Evolutionary conservation across 2,113 vertebrate genomes (phyloP).

Genomic region (Geothlypis trichas): DNA sequence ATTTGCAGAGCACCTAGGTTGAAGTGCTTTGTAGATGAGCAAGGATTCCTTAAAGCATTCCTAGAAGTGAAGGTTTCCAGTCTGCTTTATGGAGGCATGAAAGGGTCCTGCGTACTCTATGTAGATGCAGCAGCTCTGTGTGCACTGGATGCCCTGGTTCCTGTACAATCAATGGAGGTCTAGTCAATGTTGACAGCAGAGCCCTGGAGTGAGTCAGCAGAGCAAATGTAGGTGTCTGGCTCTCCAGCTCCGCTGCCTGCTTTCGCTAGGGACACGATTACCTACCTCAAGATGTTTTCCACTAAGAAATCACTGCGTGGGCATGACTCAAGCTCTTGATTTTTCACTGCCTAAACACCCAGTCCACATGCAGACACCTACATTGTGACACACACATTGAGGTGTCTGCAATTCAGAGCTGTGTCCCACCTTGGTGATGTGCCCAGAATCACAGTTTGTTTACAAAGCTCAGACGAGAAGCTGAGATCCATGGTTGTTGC

Average conservation of each 20-base stretch:
- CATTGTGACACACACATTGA: neutral
- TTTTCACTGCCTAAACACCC: constrained; percentile 57
- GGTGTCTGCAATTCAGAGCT: neutral
- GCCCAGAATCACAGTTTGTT: neutral
- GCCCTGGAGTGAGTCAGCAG: neutral
- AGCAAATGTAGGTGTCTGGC: constrained; percentile 35
- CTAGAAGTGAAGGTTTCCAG: neutral
- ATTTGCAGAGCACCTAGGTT: neutral
- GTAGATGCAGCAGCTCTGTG: neutral
- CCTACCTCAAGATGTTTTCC: constrained; percentile 1
- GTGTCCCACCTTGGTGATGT: neutral
- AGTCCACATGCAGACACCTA: constrained; percentile 40
- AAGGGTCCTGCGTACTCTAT: fast-evolving
- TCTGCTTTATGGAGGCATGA: neutral
- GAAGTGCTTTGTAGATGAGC: neutral
- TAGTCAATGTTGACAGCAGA: neutral
- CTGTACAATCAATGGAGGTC: neutral
- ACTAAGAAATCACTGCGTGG: constrained; percentile 23
- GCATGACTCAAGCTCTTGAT: constrained; percentile 26
- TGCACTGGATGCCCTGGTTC: neutral
- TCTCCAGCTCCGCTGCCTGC: constrained; percentile 16
- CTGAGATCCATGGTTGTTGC: neutral
- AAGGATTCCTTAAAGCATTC: neutral
- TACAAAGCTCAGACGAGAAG: neutral
- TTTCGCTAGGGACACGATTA: neutral